Evolutionary conservation across 2,888 invertebrate genomes (phyloP).

Genomic region (Metalampra italica): DNA sequence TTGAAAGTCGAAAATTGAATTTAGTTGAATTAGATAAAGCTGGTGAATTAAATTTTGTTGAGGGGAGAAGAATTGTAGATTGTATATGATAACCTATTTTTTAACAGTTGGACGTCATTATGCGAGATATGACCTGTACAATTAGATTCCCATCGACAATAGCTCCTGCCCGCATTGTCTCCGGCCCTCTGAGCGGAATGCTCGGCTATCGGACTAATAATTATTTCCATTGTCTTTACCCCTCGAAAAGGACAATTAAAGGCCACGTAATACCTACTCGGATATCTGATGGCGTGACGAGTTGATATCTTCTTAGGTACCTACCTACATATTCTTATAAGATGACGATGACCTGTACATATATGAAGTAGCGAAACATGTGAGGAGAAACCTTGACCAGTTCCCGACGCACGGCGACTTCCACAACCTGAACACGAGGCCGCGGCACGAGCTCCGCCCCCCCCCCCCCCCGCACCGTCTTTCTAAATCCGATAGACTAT

Average conservation of each 20-base stretch:
- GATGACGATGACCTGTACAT: too few relatives aligned
- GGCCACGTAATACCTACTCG: neutral
- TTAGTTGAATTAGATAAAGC: neutral
- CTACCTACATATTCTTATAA: too few relatives aligned
- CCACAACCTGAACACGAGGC: too few relatives aligned
- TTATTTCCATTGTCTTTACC: constrained; percentile 59
- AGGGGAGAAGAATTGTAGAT: too few relatives aligned
- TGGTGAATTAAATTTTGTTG: neutral
- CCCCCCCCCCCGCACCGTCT: too few relatives aligned
- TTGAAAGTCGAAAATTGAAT: constrained; percentile 11
- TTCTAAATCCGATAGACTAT: too few relatives aligned
- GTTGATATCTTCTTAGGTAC: too few relatives aligned
- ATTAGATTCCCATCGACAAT: constrained; percentile 50
- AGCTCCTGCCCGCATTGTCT: constrained; percentile 38
- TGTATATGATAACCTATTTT: neutral
- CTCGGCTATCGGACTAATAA: constrained; percentile 44
- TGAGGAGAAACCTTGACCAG: too few relatives aligned
- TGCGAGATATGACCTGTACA: constrained; percentile 29
- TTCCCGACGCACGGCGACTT: too few relatives aligned
- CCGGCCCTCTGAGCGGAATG: constrained; percentile 26
- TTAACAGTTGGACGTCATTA: neutral
- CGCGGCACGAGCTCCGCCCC: too few relatives aligned
- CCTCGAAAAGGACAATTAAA: constrained; percentile 13
- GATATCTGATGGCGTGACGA: too few relatives aligned
- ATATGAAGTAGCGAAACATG: too few relatives aligned